Percentiles rank a stretch among this genome's conserved stretches.
phyloP scores from a whole-genome alignment of 2,888 invertebrate genomes.

The Netelia inedita region DNA sequence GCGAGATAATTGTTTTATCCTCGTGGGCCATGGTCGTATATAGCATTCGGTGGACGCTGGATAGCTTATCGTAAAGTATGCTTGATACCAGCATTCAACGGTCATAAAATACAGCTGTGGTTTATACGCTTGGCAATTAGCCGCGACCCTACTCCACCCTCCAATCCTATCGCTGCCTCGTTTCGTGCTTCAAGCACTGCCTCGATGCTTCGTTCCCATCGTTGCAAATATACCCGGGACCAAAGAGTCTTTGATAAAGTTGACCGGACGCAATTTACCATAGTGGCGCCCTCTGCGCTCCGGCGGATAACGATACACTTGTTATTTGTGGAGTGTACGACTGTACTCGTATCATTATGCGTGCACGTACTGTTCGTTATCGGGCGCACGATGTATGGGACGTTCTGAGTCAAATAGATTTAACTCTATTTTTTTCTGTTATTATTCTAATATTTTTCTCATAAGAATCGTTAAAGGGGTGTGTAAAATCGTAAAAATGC shows the following conservation, averaged over 20 bases:
- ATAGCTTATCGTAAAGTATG: constrained; percentile 35
- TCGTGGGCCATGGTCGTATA: background rate
- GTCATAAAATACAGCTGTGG: constrained; percentile 46
- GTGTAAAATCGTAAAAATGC: too few species aligned
- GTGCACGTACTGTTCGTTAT: background rate
- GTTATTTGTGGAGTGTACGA: constrained; percentile 46
- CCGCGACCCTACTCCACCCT: constrained; percentile 10
- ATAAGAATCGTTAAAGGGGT: too few species aligned
- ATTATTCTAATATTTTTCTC: too few species aligned
- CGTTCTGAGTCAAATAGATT: background rate
- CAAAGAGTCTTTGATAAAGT: constrained; percentile 61
- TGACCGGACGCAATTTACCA: constrained; percentile 53
- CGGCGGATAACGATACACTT: constrained; percentile 55
- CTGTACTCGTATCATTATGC: background rate
- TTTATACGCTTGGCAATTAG: constrained; percentile 56
- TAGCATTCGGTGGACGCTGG: background rate
- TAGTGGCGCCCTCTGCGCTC: background rate
- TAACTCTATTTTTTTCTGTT: background rate
- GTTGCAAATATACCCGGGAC: constrained; percentile 39
- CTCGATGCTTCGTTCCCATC: constrained; percentile 25
- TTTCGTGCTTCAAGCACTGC: constrained; percentile 22
- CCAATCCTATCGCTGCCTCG: background rate
- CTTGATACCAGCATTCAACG: constrained; percentile 35
- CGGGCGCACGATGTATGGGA: background rate
- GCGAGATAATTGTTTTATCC: constrained; percentile 52